Evolutionary conservation across 1,140 invertebrate genomes (phyloP).

Genomic region (Luehdorfia chinensis): DNA sequence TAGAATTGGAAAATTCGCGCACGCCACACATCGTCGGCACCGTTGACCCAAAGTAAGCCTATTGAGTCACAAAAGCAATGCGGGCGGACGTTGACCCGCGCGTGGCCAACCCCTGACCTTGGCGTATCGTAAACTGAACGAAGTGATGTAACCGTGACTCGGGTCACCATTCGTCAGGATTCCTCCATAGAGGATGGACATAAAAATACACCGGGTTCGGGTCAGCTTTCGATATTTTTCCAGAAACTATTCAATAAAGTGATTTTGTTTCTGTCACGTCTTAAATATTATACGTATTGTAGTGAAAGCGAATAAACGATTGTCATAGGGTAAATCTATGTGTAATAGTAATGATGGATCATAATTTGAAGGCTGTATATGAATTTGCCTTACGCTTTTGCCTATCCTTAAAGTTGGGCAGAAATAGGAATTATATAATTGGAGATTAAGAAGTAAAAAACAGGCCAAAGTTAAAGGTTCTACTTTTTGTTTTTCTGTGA

Average conservation of each 20-base stretch:
- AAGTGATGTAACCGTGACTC: slow-evolving; percentile 63
- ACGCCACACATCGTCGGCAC: slow-evolving; percentile 8
- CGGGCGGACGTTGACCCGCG: slow-evolving; percentile 61
- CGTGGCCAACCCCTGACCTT: slow-evolving; percentile 72
- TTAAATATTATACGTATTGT: too few species aligned
- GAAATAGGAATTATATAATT: too few species aligned
- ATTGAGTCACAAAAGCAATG: slow-evolving; percentile 54
- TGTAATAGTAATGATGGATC: slow-evolving; percentile 2
- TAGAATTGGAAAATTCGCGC: slow-evolving; percentile 17
- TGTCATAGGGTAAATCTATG: background rate
- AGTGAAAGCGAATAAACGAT: too few species aligned
- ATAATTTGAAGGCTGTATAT: too few species aligned
- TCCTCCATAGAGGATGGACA: slow-evolving; percentile 13
- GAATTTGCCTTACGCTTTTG: too few species aligned
- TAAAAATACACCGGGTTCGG: background rate
- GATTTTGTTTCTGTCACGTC: background rate
- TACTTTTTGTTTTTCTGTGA: too few species aligned
- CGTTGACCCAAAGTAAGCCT: slow-evolving; percentile 50
- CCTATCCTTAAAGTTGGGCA: too few species aligned
- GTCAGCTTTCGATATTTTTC: background rate
- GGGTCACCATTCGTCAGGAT: slow-evolving; percentile 33
- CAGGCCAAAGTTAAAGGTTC: too few species aligned
- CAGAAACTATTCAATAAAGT: too few species aligned
- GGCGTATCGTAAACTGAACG: slow-evolving; percentile 65
- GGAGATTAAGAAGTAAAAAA: too few species aligned